A percentile compares a stretch with the other conserved stretches of the same genome.
These are phyloP conservation scores for Euzetes globulus DNA, from an alignment of 2,888 invertebrate species.

Conservation along the genomic window DNA sequence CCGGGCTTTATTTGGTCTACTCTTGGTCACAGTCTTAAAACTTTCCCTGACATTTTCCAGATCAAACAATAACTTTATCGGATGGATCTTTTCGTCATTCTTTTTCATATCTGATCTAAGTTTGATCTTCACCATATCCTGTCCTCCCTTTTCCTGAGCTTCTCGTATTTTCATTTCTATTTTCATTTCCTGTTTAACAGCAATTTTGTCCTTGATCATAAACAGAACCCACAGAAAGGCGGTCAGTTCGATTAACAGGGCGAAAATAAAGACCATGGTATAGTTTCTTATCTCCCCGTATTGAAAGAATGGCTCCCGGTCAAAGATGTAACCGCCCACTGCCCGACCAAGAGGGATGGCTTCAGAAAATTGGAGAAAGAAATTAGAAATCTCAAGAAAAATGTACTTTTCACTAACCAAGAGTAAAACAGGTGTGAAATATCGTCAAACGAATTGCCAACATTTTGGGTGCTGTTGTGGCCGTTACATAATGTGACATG, in stretches of 20 bases:
- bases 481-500: neutral
- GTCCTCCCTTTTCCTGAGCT: neutral
- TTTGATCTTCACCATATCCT: neutral
- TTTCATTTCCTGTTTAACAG: neutral
- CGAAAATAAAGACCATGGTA: neutral
- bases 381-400: neutral
- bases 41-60: neutral
- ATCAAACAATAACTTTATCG: neutral
- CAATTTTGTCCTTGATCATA: neutral
- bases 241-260: neutral
- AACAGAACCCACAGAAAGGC: neutral
- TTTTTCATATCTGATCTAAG: neutral
- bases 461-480: neutral
- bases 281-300: neutral
- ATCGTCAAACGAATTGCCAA: neutral
- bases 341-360: neutral
- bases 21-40: neutral
- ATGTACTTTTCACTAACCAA: neutral
- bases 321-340: neutral
- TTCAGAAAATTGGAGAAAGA: neutral
- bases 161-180: neutral
- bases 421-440: neutral
- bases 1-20: neutral
- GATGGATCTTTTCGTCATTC: neutral
- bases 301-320: neutral